Conservation (phyloP, 2,113 vertebrate species). For the Laterallus jamaicensis region DNA sequence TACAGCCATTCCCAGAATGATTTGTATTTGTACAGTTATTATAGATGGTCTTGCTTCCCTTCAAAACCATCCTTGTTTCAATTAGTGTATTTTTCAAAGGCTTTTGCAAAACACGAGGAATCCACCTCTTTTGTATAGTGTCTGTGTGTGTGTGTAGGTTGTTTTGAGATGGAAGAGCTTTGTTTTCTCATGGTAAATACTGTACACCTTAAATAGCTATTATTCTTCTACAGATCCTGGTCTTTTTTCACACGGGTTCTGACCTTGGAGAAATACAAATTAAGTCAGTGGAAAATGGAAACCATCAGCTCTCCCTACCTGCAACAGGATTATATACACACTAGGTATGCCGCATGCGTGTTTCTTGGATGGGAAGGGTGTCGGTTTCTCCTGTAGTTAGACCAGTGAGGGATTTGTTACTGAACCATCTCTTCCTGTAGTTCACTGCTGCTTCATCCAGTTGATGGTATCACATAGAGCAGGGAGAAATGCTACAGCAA, state of each 20-base stretch:
- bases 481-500: background rate
- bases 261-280: background rate
- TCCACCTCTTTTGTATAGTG: background rate
- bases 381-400: slow-evolving; percentile 6
- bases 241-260: background rate
- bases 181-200: background rate
- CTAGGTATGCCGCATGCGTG: background rate
- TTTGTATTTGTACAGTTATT: background rate
- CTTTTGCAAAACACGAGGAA: background rate
- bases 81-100: background rate
- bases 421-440: slow-evolving; percentile 36
- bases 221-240: background rate
- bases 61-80: background rate
- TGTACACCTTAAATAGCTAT: background rate
- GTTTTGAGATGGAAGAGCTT: background rate
- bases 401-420: slow-evolving; percentile 46
- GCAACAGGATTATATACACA: background rate
- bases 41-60: background rate
- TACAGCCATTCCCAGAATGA: background rate
- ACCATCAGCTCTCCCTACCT: background rate
- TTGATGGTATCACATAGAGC: background rate
- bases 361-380: slow-evolving; percentile 39
- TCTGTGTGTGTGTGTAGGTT: background rate
- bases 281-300: slow-evolving; percentile 4
- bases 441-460: slow-evolving; percentile 27